Evolutionary conservation across 1,140 invertebrate species (phyloP), one percentile per base, ranked within the genome.

Genomic region (Scaptomyza hsui): DNA sequence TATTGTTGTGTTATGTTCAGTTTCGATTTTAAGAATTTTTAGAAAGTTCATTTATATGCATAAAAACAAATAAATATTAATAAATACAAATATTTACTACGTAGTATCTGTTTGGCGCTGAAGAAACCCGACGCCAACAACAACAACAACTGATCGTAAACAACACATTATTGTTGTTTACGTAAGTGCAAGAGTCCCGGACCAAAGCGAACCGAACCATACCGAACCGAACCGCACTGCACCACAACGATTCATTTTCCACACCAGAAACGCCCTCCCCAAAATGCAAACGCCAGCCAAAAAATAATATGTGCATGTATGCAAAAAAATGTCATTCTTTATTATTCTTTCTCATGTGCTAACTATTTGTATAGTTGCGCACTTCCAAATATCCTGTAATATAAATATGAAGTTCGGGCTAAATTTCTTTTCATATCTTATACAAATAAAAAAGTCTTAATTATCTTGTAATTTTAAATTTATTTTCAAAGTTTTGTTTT

Each of bases 251-350:
- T 85, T 83, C 79, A 83, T 83, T 59, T 9, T 45, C 32, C 3
- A 6, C 70, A 70, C 70, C 78, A 78, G 78, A 82, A 82, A 85
- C 72, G 49, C 15, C 55, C 44, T n/a, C 15, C 13, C 42, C 2
- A 9, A 76, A 74, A 26, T 48, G 74, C 64, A 24, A 32, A 6
- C 10, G 37, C 60, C 59, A 53, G 59, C 77, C 13, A 18, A 62
- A 53, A 29, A 12, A 37, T 35, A 12, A 37, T 37, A 37, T 37
- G 32, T 47, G 21, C 24, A 62, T 59, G 24, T 13, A 9, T 29
- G 35, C 41, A 52, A 6, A 48, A 6, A 49, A 42, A 47, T 29
- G 26, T 45, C 53, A 16, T 63, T 56, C 16, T 47, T 21, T 57
- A 26, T 56, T 64, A 32, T 49, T 39, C 39, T 19, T 35, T 62